Evolutionary conservation across 2,113 vertebrate genomes (phyloP).

Genomic region (Indri indri): DNA sequence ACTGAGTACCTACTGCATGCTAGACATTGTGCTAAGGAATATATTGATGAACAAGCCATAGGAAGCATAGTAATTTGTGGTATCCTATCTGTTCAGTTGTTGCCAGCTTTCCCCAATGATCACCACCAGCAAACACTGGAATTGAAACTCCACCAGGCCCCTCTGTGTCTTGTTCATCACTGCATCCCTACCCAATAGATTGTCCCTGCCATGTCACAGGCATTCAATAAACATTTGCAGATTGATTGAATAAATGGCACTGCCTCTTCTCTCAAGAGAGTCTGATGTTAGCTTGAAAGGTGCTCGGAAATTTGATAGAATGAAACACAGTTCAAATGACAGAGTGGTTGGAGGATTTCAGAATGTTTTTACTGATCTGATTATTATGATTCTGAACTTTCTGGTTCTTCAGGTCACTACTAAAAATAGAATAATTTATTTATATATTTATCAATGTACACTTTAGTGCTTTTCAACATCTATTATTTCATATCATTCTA

Average conservation of each 20-base stretch:
- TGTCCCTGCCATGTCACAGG: background rate
- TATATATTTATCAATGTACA: background rate
- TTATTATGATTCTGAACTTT: background rate
- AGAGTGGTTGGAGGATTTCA: background rate
- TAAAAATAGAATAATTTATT: background rate
- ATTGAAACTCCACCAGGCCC: background rate
- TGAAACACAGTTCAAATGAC: background rate
- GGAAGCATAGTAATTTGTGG: background rate
- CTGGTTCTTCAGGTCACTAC: background rate
- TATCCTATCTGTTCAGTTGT: background rate
- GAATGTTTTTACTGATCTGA: background rate
- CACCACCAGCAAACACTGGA: background rate
- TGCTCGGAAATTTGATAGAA: background rate
- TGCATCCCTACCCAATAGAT: background rate
- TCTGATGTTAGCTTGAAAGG: background rate
- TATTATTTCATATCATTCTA: background rate
- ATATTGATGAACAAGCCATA: background rate
- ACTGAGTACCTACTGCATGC: background rate
- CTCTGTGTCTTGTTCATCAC: background rate
- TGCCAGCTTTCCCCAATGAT: background rate
- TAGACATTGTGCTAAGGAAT: background rate
- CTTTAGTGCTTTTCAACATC: background rate
- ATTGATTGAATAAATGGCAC: background rate
- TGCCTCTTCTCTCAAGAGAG: background rate
- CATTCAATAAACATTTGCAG: background rate